Evolutionary conservation across 2,888 invertebrate genomes (phyloP), one percentile per base, ranked within the genome.

Genomic region (Rhopalosiphum nymphaeae): DNA sequence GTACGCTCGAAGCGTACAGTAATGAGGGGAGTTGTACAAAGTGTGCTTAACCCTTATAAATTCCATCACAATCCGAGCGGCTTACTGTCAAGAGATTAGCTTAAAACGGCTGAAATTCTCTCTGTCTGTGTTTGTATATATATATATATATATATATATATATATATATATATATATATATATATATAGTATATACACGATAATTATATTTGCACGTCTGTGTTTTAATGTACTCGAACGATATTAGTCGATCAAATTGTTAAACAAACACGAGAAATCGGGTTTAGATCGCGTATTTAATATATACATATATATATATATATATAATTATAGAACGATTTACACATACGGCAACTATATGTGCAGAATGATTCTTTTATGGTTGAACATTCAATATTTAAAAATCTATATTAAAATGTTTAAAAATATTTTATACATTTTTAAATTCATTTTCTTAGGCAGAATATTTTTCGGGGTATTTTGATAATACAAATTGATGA

Each of bases 51-150:
- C 90, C 90, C 90, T 90, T 44, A 67, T 90, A 67, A 90, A 90
- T 90, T 90, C 90, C 90, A 67, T 90, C 90, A n/a, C 90, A 46
- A 90, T 90, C 90, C 90, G 61, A 67, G 46, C 78, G 36, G 78
- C 61, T 90, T 90, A 90, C 90, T 67, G 90, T 90, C 90, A 46
- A 90, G 90, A 90, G 90, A 90, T 90, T 67, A 90, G 90, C 90
- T 90, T 46, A 61, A 89, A 89, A 89, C 89, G 90, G 78, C 46
- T 90, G n/a, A 46, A 57, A 67, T 90, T 61, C 61, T 46, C 61
- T n/a, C n/a, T 90, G 7, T 61, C 29, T 29, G 9, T n/a, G 16
- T 25, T 21, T 42, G 42, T 44, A 2, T 44, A 2, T 36, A 78
- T n/a, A n/a, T 13, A 5, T 5, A 67, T 67, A 61, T 67, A 25